Evolutionary conservation across 2,888 invertebrate species (phyloP).

Genomic region (Scrobipalpa costella): DNA sequence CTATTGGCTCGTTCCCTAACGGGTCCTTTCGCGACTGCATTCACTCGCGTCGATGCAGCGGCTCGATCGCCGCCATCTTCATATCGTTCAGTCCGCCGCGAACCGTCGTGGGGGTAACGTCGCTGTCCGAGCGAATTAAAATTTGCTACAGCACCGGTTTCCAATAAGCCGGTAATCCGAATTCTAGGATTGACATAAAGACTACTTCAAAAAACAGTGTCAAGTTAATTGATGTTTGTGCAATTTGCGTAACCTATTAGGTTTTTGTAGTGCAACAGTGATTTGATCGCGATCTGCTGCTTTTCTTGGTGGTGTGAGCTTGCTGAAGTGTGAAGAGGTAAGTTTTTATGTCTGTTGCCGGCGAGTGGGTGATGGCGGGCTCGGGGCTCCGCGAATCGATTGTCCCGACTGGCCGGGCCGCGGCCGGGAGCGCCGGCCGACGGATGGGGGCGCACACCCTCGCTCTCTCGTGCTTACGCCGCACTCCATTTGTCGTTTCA

Average conservation of each 20-base stretch:
- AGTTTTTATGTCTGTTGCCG: conserved; percentile 68
- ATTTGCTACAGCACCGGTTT: conserved; percentile 52
- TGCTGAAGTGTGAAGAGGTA: conserved; percentile 73
- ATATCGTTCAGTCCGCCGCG: conserved; percentile 73
- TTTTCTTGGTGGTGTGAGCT: conserved; percentile 67
- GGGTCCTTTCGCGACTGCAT: conserved; percentile 55
- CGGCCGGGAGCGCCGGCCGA: conserved; percentile 35
- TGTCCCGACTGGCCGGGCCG: conserved; percentile 52
- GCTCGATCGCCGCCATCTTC: conserved; percentile 67
- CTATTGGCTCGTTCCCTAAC: conserved; percentile 59
- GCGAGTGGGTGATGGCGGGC: conserved; percentile 36
- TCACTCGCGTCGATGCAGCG: conserved; percentile 61
- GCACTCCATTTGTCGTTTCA: conserved; percentile 55
- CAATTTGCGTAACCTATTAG: conserved; percentile 47
- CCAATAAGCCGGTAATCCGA: conserved; percentile 51
- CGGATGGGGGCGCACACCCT: conserved; percentile 52
- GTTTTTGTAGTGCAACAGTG: conserved; percentile 67
- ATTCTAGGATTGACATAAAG: conserved; percentile 44
- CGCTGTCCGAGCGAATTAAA: conserved; percentile 43
- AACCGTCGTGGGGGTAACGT: conserved; percentile 64
- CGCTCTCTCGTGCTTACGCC: conserved; percentile 52
- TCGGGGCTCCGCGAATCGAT: conserved; percentile 68
- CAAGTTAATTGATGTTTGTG: conserved; percentile 67
- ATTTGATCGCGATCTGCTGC: conserved; percentile 71
- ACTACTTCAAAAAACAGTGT: conserved; percentile 54